Percentiles rank a stretch among this genome's conserved stretches.
phyloP scores from a whole-genome alignment of 2,797 vertebrate genomes.

The Telmatherina bonti region DNA sequence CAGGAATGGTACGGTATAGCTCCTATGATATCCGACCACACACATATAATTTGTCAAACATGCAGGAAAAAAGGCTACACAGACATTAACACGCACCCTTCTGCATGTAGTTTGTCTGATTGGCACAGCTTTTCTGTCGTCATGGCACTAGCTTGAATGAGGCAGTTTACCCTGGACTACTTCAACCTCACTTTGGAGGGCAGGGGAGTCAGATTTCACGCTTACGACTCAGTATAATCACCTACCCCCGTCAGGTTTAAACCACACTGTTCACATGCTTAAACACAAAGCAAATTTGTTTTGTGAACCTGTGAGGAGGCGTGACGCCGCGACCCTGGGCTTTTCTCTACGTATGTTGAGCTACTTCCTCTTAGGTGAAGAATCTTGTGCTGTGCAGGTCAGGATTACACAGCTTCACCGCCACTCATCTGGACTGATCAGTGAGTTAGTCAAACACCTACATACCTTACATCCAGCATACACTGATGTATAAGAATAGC shows the following conservation, averaged over 20 bases:
- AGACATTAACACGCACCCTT: background rate
- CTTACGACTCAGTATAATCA: slow-evolving; percentile 71
- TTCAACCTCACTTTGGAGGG: background rate
- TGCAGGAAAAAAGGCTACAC: background rate
- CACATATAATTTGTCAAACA: background rate
- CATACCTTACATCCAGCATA: slow-evolving; percentile 15
- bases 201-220: slow-evolving; percentile 64
- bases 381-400: background rate
- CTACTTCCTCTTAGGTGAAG: slow-evolving; percentile 6
- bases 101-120: background rate
- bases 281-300: background rate
- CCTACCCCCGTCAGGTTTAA: slow-evolving; percentile 69
- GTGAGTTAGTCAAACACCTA: slow-evolving; percentile 34
- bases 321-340: slow-evolving; percentile 17
- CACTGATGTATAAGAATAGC: slow-evolving; percentile 19
- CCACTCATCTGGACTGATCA: slow-evolving; percentile 38
- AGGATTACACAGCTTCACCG: slow-evolving; percentile 25
- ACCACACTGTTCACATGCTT: slow-evolving; percentile 64
- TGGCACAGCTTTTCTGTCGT: background rate
- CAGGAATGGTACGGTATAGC: background rate
- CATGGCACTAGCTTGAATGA: slow-evolving; percentile 1
- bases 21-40: background rate
- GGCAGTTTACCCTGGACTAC: background rate
- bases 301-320: background rate
- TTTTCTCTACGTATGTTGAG: slow-evolving; percentile 4